These are phyloP conservation scores for Atopsyche davidsoni DNA, from an alignment of 1,140 invertebrate genomes.

Conservation along the genomic window DNA sequence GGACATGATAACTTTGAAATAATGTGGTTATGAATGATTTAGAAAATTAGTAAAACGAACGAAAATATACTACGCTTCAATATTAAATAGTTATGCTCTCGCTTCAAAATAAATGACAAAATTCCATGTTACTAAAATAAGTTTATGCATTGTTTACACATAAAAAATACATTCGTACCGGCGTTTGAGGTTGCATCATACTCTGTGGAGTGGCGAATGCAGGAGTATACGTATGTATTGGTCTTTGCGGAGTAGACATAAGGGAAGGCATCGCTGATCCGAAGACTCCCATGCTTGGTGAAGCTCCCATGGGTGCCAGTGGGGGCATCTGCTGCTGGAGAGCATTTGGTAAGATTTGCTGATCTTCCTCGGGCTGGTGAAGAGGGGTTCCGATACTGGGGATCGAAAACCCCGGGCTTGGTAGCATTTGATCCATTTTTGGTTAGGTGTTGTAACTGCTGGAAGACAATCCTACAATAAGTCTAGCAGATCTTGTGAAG, in stretches of 20 bases:
- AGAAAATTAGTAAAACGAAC: conserved; percentile 15
- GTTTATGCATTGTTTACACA: too few species aligned
- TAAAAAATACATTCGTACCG: too few species aligned
- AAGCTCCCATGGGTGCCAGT: conserved; percentile 53
- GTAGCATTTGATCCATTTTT: conserved; percentile 82
- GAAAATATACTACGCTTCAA: conserved; percentile 1
- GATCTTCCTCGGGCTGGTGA: conserved; percentile 88
- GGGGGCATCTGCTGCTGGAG: conserved; percentile 60
- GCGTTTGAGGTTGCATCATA: conserved; percentile 81
- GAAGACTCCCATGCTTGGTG: conserved; percentile 46
- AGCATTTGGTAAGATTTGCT: conserved; percentile 75
- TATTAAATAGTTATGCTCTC: too few species aligned
- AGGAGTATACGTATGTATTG: conserved; percentile 64
- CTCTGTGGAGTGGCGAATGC: conserved; percentile 65
- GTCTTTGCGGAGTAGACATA: conserved; percentile 57
- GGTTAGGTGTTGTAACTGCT: too few species aligned
- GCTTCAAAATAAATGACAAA: too few species aligned
- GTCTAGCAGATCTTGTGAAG: background rate
- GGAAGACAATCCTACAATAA: too few species aligned
- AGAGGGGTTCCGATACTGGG: conserved; percentile 84
- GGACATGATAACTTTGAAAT: conserved; percentile 9
- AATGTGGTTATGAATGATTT: conserved; percentile 9
- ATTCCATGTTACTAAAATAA: too few species aligned
- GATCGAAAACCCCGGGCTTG: conserved; percentile 82
- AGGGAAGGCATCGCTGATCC: conserved; percentile 46